Percentiles rank a stretch among this genome's conserved stretches.
These are phyloP conservation scores for Parnassius smintheus DNA, from an alignment of 2,888 invertebrate species.

Conservation along the genomic window DNA sequence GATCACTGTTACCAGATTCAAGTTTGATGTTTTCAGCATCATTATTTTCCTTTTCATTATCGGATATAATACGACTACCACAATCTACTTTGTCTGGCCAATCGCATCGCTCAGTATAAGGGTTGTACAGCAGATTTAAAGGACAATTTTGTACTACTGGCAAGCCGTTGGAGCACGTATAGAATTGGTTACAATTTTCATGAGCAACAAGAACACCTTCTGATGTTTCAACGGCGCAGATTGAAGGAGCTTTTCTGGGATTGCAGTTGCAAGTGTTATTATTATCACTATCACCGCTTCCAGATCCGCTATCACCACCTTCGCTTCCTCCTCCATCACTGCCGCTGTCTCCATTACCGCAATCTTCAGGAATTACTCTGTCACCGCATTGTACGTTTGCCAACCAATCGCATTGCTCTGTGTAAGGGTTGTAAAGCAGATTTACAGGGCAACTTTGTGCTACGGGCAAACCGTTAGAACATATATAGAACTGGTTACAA, in stretches of 20 bases:
- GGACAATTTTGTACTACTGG: conserved; percentile 41
- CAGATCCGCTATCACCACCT: background rate
- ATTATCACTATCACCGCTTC: conserved; percentile 13
- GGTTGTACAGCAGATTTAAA: conserved; percentile 41
- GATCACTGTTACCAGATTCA: background rate
- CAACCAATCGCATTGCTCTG: conserved; percentile 43
- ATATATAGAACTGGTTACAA: conserved; percentile 44
- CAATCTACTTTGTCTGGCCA: conserved; percentile 49
- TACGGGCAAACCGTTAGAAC: conserved; percentile 34
- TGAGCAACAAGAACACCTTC: conserved; percentile 47
- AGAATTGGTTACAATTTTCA: conserved; percentile 47
- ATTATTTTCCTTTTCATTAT: background rate
- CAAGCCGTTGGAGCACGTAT: conserved; percentile 41
- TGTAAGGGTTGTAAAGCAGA: conserved; percentile 39
- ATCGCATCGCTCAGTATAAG: conserved; percentile 40
- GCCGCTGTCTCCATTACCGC: conserved; percentile 15
- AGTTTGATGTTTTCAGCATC: background rate
- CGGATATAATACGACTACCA: conserved; percentile 35
- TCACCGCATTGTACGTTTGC: conserved; percentile 42
- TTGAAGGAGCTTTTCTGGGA: conserved; percentile 1
- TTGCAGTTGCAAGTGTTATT: conserved; percentile 26
- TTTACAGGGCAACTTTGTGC: conserved; percentile 32
- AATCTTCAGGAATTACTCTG: conserved; percentile 31
- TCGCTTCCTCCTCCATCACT: too few relatives aligned
- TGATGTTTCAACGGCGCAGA: conserved; percentile 38